Percentiles rank a stretch among this genome's conserved stretches.
phyloP scores from a whole-genome alignment of 2,797 vertebrate genomes.

The Chaunax sp. region DNA sequence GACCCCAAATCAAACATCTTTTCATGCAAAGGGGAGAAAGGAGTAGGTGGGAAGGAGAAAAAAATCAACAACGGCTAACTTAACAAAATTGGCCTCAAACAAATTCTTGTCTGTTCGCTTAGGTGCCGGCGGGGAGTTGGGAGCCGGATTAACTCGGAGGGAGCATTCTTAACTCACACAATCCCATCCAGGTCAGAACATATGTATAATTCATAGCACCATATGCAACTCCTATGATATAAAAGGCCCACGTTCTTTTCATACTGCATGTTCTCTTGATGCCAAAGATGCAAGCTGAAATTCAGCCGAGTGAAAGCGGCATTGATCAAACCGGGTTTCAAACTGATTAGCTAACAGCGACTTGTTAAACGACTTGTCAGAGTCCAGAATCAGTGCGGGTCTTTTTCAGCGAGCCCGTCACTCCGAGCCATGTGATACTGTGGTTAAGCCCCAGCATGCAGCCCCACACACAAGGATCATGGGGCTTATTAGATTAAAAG shows the following conservation, averaged over 20 bases:
- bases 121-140: constrained; percentile 61
- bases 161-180: constrained; percentile 69
- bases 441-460: constrained; percentile 77
- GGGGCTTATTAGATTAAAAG: constrained; percentile 83
- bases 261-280: constrained; percentile 51
- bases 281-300: constrained; percentile 42
- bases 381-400: constrained; percentile 49
- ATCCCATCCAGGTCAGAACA: constrained; percentile 63
- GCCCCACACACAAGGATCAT: constrained; percentile 75
- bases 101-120: constrained; percentile 68
- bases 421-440: constrained; percentile 78
- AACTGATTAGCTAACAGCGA: constrained; percentile 43
- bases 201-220: constrained; percentile 80
- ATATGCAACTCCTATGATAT: constrained; percentile 57
- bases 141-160: constrained; percentile 71
- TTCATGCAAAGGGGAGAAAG: constrained; percentile 59
- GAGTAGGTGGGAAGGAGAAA: constrained; percentile 50
- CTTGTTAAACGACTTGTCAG: constrained; percentile 61
- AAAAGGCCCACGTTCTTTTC: constrained; percentile 57
- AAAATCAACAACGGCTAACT: constrained; percentile 69
- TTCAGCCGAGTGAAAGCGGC: constrained; percentile 20
- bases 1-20: constrained; percentile 79
- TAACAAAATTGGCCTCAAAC: constrained; percentile 77
- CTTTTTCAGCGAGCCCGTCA: constrained; percentile 44
- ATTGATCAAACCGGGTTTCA: constrained; percentile 17